phyloP scores from a whole-genome alignment of 2,888 invertebrate genomes.

The Lasiommata megera region DNA sequence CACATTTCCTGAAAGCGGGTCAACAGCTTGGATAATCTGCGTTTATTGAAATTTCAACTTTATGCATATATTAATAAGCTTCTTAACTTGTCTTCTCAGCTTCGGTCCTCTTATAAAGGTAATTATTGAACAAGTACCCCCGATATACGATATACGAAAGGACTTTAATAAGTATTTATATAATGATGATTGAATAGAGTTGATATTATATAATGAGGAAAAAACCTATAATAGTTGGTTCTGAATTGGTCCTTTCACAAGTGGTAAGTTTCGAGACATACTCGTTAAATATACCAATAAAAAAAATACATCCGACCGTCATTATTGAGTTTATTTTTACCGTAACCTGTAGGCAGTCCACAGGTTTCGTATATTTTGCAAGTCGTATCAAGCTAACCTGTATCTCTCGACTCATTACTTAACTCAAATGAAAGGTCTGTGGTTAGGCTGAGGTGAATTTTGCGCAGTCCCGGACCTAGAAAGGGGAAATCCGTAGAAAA shows the following conservation, averaged over 20 bases:
- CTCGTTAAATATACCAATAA: too few species aligned
- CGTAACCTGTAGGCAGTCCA: too few species aligned
- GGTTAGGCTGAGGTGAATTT: too few species aligned
- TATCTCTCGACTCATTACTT: too few species aligned
- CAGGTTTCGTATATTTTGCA: too few species aligned
- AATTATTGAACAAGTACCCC: slow-evolving; percentile 1
- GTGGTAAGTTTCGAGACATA: not conserved
- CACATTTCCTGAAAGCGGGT: slow-evolving; percentile 6
- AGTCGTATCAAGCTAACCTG: too few species aligned
- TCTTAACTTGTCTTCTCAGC: not conserved
- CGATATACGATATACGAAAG: not conserved
- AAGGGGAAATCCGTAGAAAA: too few species aligned
- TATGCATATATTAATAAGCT: not conserved
- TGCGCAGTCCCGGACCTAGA: too few species aligned
- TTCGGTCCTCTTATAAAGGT: not conserved
- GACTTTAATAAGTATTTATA: not conserved
- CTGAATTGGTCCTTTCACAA: not conserved
- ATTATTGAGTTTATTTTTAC: too few species aligned
- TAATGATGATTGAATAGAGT: not conserved
- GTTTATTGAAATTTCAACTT: not conserved
- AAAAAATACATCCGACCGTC: too few species aligned
- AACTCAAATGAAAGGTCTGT: too few species aligned
- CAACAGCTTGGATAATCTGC: not conserved
- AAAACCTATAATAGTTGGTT: not conserved
- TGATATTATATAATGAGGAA: not conserved